phyloP scores from a whole-genome alignment of 2,113 vertebrate species.

The Coptodon rendalli region DNA sequence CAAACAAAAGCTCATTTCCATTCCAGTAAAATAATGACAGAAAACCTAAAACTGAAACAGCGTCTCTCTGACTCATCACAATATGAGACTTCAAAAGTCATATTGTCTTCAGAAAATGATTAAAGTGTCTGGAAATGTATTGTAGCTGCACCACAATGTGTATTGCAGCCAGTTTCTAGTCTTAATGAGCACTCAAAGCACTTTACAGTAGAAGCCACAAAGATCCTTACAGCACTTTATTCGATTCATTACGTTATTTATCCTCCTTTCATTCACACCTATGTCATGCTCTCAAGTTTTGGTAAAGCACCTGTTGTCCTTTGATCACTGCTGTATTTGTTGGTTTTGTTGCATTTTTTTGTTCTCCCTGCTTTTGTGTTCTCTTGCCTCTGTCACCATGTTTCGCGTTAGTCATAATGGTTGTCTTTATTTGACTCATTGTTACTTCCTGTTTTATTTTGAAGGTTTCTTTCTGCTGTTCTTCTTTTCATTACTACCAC shows the following conservation, averaged over 20 bases:
- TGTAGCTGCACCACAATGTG: background rate
- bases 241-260: background rate
- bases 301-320: background rate
- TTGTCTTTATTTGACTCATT: background rate
- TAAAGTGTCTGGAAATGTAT: background rate
- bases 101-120: background rate
- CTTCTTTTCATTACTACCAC: background rate
- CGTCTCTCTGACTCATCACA: background rate
- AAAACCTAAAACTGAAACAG: background rate
- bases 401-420: background rate
- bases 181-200: background rate
- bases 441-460: background rate
- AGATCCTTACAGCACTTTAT: background rate
- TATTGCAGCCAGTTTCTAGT: background rate
- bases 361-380: background rate
- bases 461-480: background rate
- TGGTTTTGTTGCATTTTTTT: background rate
- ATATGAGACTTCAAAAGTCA: background rate
- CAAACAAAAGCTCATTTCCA: background rate
- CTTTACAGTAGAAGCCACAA: background rate
- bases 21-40: background rate
- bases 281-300: background rate
- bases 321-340: background rate
- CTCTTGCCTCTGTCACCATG: background rate
- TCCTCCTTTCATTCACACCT: background rate